These are phyloP conservation scores for Leptopterna dolabrata DNA, from an alignment of 2,888 invertebrate species.

Conservation along the genomic window DNA sequence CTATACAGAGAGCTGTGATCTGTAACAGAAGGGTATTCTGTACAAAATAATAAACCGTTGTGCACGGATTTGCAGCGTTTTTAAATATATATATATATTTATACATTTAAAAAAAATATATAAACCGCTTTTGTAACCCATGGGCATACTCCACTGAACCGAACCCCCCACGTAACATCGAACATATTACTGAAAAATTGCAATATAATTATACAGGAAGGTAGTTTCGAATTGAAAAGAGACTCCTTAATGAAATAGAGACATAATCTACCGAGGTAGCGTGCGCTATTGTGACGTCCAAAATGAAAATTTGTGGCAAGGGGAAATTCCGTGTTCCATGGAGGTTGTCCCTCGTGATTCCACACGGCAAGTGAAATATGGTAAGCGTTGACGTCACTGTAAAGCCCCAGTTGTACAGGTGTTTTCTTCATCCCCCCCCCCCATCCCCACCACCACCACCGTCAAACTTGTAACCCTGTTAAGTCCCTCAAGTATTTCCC, in stretches of 20 bases:
- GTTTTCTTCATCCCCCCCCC: not conserved
- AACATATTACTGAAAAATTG: not conserved
- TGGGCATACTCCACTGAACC: too few species aligned
- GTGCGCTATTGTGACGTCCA: not conserved
- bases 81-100: too few species aligned
- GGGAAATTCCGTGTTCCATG: not conserved
- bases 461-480: constrained; percentile 33
- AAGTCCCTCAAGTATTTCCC: not conserved
- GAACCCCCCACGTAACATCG: too few species aligned
- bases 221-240: not conserved
- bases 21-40: too few species aligned
- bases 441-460: not conserved
- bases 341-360: not conserved
- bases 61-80: too few species aligned
- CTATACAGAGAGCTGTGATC: too few species aligned
- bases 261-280: not conserved
- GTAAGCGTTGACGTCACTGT: constrained; percentile 6
- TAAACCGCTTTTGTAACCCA: too few species aligned
- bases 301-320: constrained; percentile 2
- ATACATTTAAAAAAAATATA: too few species aligned
- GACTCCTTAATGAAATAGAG: not conserved
- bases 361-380: not conserved
- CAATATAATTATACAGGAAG: not conserved
- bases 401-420: not conserved
- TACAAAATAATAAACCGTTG: too few species aligned